A percentile compares a stretch with the other conserved stretches of the same genome.
Conservation (phyloP, 1,140 invertebrate species). For the Leucophenga varia region DNA sequence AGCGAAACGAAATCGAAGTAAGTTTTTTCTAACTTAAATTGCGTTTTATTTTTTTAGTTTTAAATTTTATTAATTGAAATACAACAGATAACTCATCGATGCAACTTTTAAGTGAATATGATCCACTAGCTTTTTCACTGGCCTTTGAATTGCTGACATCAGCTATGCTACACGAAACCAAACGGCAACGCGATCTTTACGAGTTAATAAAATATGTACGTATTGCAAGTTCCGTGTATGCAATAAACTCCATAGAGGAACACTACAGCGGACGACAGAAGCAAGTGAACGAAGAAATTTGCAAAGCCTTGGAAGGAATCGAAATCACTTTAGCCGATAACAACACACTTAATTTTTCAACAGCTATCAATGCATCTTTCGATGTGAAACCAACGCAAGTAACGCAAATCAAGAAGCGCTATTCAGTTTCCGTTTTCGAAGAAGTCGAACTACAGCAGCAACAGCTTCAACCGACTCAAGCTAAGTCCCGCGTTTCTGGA, state of each 20-base stretch:
- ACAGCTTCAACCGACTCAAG: slow-evolving; percentile 25
- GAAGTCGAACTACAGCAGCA: slow-evolving; percentile 35
- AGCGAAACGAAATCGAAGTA: slow-evolving; percentile 27
- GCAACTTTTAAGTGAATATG: slow-evolving; percentile 27
- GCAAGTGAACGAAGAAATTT: slow-evolving; percentile 36
- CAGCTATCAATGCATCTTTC: slow-evolving; percentile 30
- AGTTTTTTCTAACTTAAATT: background rate
- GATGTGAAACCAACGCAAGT: slow-evolving; percentile 19
- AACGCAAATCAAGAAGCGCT: slow-evolving; percentile 26
- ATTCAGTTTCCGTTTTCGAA: slow-evolving; percentile 49
- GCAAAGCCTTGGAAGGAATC: slow-evolving; percentile 27
- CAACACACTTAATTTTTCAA: slow-evolving; percentile 37
- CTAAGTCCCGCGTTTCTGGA: slow-evolving; percentile 21
- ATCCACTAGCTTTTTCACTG: slow-evolving; percentile 41
- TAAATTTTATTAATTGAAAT: no score
- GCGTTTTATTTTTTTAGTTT: no score
- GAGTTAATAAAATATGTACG: slow-evolving; percentile 41
- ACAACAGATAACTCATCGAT: slow-evolving; percentile 30
- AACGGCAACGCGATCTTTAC: slow-evolving; percentile 23
- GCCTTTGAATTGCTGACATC: slow-evolving; percentile 38
- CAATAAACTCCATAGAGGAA: slow-evolving; percentile 25
- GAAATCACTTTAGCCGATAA: slow-evolving; percentile 28
- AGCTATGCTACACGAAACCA: slow-evolving; percentile 22
- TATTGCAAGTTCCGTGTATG: slow-evolving; percentile 32
- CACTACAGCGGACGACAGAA: slow-evolving; percentile 28